A percentile compares a stretch with the other conserved stretches of the same genome.
These are phyloP conservation scores for Chitala chitala DNA, from an alignment of 2,113 vertebrate genomes.

Conservation along the genomic window DNA sequence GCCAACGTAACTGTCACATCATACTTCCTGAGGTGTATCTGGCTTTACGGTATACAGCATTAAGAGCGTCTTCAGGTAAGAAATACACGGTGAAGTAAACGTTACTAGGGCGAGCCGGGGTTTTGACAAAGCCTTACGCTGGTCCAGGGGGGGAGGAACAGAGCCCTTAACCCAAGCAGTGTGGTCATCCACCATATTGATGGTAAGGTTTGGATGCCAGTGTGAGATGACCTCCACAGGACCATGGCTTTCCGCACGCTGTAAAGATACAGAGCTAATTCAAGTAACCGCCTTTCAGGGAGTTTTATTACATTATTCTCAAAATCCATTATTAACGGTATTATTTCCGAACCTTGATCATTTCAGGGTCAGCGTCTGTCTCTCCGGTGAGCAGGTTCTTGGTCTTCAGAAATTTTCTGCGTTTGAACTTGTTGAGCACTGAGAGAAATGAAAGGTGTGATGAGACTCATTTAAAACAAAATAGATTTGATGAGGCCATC, in stretches of 20 bases:
- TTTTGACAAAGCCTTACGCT: conserved; percentile 78
- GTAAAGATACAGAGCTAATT: conserved; percentile 25
- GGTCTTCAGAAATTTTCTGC: conserved; percentile 85
- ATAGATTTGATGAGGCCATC: no score
- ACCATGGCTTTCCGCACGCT: conserved; percentile 89
- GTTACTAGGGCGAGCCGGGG: no score
- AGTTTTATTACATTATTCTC: neutral
- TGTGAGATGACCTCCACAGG: conserved; percentile 91
- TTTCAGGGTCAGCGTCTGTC: conserved; percentile 86
- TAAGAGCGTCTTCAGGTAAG: neutral
- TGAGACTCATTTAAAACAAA: no score
- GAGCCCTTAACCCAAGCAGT: conserved; percentile 93
- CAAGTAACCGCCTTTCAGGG: neutral
- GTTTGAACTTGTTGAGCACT: conserved; percentile 96
- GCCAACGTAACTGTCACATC: neutral
- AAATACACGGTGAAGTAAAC: no score
- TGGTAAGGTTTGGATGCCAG: conserved; percentile 94
- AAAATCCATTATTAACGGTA: neutral
- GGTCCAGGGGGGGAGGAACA: conserved; percentile 86
- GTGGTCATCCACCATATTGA: conserved; percentile 95
- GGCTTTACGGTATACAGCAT: neutral
- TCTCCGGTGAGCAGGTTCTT: conserved; percentile 91
- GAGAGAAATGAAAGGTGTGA: conserved; percentile 21
- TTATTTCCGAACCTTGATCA: conserved; percentile 78
- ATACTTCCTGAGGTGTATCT: neutral